A percentile compares a stretch with the other conserved stretches of the same genome.
These are phyloP conservation scores for Drosophila aff. DNA, from an alignment of 1,140 invertebrate species.

Conservation along the genomic window DNA sequence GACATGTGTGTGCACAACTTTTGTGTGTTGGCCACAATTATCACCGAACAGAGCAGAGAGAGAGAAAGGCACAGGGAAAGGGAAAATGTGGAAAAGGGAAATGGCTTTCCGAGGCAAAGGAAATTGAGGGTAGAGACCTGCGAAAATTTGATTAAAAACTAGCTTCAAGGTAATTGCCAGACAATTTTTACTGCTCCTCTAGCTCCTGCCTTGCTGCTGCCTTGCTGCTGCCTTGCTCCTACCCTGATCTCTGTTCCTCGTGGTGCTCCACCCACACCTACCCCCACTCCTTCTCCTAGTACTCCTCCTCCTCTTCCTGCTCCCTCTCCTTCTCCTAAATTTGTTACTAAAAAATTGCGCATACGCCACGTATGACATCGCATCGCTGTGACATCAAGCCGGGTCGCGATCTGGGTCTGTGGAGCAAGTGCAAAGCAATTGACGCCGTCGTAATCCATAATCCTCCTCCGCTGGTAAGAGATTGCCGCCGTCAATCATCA, in stretches of 20 bases:
- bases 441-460: conserved; percentile 47
- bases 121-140: conserved; percentile 54
- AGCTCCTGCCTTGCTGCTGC: background rate
- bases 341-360: conserved; percentile 27
- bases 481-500: conserved; percentile 65
- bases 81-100: conserved; percentile 1
- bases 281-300: background rate
- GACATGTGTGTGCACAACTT: conserved; percentile 27
- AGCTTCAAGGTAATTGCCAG: conserved; percentile 72
- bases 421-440: conserved; percentile 84
- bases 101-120: conserved; percentile 14
- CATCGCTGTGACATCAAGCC: conserved; percentile 20
- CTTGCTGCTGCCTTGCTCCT: background rate
- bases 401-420: conserved; percentile 71
- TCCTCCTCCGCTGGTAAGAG: conserved; percentile 49
- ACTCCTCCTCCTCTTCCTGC: background rate
- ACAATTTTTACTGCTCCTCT: background rate
- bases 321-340: background rate
- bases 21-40: conserved; percentile 54
- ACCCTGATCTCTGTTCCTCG: no score
- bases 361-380: conserved; percentile 25
- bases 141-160: conserved; percentile 80
- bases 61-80: background rate
- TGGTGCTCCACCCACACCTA: no score
- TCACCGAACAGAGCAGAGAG: conserved; percentile 7